Evolutionary conservation across 2,888 invertebrate species (phyloP), one percentile per base, ranked within the genome.

Genomic region (Cotesia congregata): DNA sequence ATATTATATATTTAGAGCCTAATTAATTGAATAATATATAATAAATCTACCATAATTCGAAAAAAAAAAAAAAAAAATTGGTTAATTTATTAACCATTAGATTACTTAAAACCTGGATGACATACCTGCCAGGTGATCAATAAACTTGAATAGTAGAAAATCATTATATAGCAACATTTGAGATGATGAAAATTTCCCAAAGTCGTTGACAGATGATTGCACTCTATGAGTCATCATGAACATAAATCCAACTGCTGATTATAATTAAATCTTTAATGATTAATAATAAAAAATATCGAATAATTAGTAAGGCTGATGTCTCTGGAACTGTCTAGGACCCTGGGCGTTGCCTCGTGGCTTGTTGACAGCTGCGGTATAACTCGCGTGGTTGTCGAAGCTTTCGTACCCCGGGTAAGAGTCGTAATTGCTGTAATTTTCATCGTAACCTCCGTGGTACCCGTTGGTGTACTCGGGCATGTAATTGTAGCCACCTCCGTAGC

Each of bases 361-460:
- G 75, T 87, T 12, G 12, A 12, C 50, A 12, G 50, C 82, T 76
- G 85, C 84, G 67, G 76, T 80, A 40, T 81, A 80, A 50, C 78
- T 77, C 1, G 79, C 71, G 62, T 77, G 79, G 70, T 87, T 88
- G 67, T 89, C 86, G 69, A 89, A 90, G 15, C 86, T 88, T n/a
- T 89, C 89, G 72, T 86, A 89, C 6, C 88, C 87, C 6, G 88
- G 81, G 60, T 89, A 88, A 76, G 77, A 79, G 80, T 90, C 90
- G 78, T 90, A 90, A 78, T 89, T 89, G 72, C 89, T 89, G 61
- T 90, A 90, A 82, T 89, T 88, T 72, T 90, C 88, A 74, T 89
- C 89, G 76, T 89, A 90, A 50, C 87, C 88, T 69, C 86, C 83
- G 76, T 88, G 87, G 79, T 89, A 89, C 30, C 80, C 74, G 71